Evolutionary conservation across 2,113 vertebrate species (phyloP).

Genomic region (Colinus virginianus): DNA sequence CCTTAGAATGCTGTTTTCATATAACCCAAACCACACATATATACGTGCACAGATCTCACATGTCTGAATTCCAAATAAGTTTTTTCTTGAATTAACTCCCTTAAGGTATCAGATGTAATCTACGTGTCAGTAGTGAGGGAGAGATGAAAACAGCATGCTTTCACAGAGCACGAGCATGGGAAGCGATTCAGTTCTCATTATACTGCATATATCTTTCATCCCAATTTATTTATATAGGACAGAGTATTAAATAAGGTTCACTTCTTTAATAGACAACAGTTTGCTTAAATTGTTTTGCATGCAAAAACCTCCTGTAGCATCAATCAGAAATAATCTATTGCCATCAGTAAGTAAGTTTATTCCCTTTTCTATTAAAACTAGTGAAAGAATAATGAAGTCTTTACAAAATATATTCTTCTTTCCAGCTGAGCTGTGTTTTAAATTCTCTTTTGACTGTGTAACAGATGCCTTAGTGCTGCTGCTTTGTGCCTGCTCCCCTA

Average conservation of each 20-base stretch:
- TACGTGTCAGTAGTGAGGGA: neutral
- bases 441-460: neutral
- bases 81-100: neutral
- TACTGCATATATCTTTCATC: neutral
- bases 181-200: neutral
- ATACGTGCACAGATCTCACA: neutral
- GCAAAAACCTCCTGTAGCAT: neutral
- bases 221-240: neutral
- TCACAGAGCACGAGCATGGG: neutral
- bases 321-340: neutral
- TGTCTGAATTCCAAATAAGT: neutral
- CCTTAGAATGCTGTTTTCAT: neutral
- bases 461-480: slow-evolving; percentile 35
- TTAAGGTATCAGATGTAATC: neutral
- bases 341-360: neutral
- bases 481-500: neutral
- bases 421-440: neutral
- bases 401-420: neutral
- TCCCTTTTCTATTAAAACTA: neutral
- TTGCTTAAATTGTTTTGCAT: neutral
- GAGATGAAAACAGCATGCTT: neutral
- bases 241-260: neutral
- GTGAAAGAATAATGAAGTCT: neutral
- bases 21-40: neutral
- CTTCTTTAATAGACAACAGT: neutral